These are phyloP conservation scores for Pterostichus niger DNA, from an alignment of 2,888 invertebrate species.

Conservation along the genomic window DNA sequence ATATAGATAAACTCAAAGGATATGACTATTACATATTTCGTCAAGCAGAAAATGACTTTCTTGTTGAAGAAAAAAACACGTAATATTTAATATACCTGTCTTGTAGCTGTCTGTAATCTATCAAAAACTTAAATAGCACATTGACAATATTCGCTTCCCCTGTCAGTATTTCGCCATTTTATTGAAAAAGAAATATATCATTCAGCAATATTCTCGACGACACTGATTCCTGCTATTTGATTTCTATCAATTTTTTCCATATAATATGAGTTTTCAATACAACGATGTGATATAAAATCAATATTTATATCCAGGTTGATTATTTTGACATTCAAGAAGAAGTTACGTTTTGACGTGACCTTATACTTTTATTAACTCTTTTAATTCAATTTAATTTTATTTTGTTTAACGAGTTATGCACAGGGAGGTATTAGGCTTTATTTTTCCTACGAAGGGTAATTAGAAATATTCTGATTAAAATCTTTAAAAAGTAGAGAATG, in stretches of 20 bases:
- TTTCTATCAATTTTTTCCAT: conserved; percentile 1
- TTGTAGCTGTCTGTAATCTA: conserved; percentile 6
- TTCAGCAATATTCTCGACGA: conserved; percentile 7
- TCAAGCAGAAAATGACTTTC: not conserved
- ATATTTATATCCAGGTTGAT: not conserved
- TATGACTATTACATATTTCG: not conserved
- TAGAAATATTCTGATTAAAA: too few species aligned
- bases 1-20: not conserved
- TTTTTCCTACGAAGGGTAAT: too few species aligned
- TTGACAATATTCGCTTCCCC: conserved; percentile 19
- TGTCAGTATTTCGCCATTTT: conserved; percentile 25
- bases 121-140: not conserved
- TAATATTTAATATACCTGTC: not conserved
- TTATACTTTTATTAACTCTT: too few species aligned
- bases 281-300: conserved; percentile 1
- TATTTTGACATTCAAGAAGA: not conserved
- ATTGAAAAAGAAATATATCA: conserved; percentile 46
- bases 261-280: not conserved
- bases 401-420: too few species aligned
- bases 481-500: too few species aligned
- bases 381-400: too few species aligned
- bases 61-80: not conserved
- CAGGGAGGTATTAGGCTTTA: too few species aligned
- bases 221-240: conserved; percentile 42
- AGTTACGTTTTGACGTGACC: too few species aligned